Evolutionary conservation across 2,113 vertebrate species (phyloP).

Genomic region (Pheucticus melanocephalus): DNA sequence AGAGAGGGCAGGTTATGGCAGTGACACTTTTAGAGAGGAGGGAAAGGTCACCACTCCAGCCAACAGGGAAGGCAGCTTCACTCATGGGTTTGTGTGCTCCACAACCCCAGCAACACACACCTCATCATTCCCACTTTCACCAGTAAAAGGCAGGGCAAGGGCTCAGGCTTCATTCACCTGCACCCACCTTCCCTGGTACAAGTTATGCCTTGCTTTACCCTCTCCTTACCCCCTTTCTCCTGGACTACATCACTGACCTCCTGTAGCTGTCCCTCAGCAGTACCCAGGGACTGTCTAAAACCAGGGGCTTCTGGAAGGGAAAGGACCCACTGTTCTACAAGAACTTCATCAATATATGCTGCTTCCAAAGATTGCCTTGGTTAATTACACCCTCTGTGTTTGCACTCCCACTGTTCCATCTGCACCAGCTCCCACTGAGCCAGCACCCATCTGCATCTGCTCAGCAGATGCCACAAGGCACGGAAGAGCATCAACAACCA

Average conservation of each 20-base stretch:
- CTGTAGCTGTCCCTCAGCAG: neutral
- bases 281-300: neutral
- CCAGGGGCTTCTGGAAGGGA: neutral
- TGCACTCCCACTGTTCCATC: neutral
- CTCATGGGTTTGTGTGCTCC: neutral
- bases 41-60: neutral
- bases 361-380: neutral
- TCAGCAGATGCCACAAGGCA: neutral
- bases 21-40: neutral
- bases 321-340: neutral
- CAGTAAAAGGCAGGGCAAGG: neutral
- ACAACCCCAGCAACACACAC: neutral
- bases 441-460: neutral
- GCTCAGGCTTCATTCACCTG: neutral
- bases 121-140: neutral
- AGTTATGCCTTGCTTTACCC: neutral
- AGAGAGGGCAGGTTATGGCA: neutral
- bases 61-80: neutral
- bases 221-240: neutral
- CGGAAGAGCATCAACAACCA: neutral
- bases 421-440: neutral
- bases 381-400: neutral
- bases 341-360: neutral
- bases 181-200: neutral
- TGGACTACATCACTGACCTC: neutral